These are phyloP conservation scores for Drosophila meridiana DNA, from an alignment of 2,888 invertebrate genomes.

Conservation along the genomic window DNA sequence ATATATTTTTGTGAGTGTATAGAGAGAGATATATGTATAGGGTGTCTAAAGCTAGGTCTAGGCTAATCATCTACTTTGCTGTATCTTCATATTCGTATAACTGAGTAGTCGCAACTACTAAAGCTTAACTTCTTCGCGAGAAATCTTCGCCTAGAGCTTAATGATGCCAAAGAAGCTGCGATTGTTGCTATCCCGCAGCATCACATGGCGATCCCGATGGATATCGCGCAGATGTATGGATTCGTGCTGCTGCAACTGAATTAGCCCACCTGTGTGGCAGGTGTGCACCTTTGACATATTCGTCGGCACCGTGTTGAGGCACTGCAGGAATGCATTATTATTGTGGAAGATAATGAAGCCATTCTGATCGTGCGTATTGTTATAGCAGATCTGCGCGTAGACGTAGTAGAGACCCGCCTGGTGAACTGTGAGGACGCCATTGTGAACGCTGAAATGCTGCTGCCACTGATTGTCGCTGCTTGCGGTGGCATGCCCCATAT, in stretches of 20 bases:
- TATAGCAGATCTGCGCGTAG: slow-evolving; percentile 92
- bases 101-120: slow-evolving; percentile 46
- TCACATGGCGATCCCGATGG: slow-evolving; percentile 79
- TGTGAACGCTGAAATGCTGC: slow-evolving; percentile 87
- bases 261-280: slow-evolving; percentile 90
- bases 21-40: slow-evolving; percentile 7
- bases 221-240: slow-evolving; percentile 89
- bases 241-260: slow-evolving; percentile 88
- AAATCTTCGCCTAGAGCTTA: slow-evolving; percentile 84
- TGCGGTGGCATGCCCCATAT: slow-evolving; percentile 86
- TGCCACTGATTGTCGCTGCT: slow-evolving; percentile 87
- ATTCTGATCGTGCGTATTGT: slow-evolving; percentile 91
- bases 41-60: slow-evolving; percentile 39
- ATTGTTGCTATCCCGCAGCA: slow-evolving; percentile 88
- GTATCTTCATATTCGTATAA: slow-evolving; percentile 50
- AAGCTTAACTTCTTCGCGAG: slow-evolving; percentile 29
- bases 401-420: slow-evolving; percentile 91
- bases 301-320: slow-evolving; percentile 89
- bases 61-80: slow-evolving; percentile 58
- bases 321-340: slow-evolving; percentile 89
- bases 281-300: slow-evolving; percentile 88
- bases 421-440: slow-evolving; percentile 89
- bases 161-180: slow-evolving; percentile 94
- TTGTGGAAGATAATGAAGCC: slow-evolving; percentile 90
- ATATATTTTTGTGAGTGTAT: slow-evolving; percentile 1